phyloP scores from a whole-genome alignment of 2,797 vertebrate species.

The Rachycentron canadum region DNA sequence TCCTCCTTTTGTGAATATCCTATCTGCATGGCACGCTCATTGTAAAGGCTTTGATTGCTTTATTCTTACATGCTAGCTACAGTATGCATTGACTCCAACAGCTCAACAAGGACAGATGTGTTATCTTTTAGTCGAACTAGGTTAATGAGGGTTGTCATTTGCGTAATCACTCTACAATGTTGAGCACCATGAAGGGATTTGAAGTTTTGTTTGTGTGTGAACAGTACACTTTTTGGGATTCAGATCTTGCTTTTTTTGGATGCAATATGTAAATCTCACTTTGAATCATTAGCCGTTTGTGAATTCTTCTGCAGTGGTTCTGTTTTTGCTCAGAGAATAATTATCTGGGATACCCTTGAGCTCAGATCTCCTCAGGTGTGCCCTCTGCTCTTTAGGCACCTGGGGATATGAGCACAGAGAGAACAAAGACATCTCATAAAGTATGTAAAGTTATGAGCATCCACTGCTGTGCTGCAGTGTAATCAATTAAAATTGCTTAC shows the following conservation, averaged over 20 bases:
- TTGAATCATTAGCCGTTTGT: conserved; percentile 13
- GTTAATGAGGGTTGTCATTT: conserved; percentile 35
- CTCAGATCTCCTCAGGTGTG: conserved; percentile 53
- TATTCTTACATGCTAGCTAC: conserved; percentile 16
- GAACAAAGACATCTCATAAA: conserved; percentile 63
- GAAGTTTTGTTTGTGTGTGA: conserved; percentile 7
- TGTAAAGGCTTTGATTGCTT: conserved; percentile 34
- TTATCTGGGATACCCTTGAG: conserved; percentile 44
- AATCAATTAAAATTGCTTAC: conserved; percentile 65
- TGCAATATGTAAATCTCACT: conserved; percentile 41
- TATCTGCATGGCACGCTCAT: conserved; percentile 34
- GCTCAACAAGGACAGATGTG: neutral
- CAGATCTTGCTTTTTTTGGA: neutral
- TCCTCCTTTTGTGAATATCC: conserved; percentile 58
- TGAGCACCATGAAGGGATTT: neutral
- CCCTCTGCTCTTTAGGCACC: conserved; percentile 47
- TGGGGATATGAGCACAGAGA: conserved; percentile 45
- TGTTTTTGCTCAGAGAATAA: conserved; percentile 48
- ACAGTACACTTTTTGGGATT: conserved; percentile 21
- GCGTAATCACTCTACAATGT: neutral
- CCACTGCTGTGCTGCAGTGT: conserved; percentile 40
- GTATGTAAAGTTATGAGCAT: conserved; percentile 61
- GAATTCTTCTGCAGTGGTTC: conserved; percentile 13
- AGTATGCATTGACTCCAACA: conserved; percentile 13
- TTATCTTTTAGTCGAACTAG: conserved; percentile 36